Evolutionary conservation across 2,797 vertebrate genomes (phyloP), one percentile per base, ranked within the genome.

Genomic region (Neostethus bicornis): DNA sequence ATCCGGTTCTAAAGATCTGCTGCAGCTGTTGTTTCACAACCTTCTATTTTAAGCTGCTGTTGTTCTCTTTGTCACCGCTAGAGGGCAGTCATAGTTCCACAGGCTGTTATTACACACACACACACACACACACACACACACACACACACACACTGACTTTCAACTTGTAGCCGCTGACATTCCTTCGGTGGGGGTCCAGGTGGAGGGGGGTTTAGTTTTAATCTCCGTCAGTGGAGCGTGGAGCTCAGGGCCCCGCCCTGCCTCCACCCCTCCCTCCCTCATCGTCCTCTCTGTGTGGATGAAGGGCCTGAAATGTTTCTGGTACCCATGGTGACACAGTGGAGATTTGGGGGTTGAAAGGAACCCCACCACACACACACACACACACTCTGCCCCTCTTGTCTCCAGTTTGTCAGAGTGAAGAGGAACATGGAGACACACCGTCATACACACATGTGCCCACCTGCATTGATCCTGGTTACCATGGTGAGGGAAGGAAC

Each of bases 271-370:
- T n/a, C n/a, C n/a, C n/a, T n/a, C n/a, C n/a, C n/a, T n/a, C n/a
- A n/a, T n/a, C n/a, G n/a, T n/a, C n/a, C n/a, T 79, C 61, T 78
- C 45, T 66, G 64, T 63, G 64, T 72, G 44, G 59, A 45, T 81
- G 75, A 66, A 71, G 73, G 76, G 85, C 61, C 75, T 77, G 84
- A 79, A 59, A 58, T 91, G 89, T 91, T 92, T 91, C 88, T 85
- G 84, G 92, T 92, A 84, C 89, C 91, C 90, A 84, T 90, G 89
- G 88, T 66, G 81, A 92, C 90, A 87, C 85, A 87, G 87, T 75
- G 67, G 83, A 84, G 82, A 79, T 87, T 81, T 83, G 67, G 72
- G n/a, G 81, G 81, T 85, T 81, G 72, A 81, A 79, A 81, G 87
- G 86, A 66, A 73, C 77, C 83, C 83, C 81, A 80, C 78, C 76